These are phyloP conservation scores for Camptogramma bilineatum DNA, from an alignment of 2,888 invertebrate species.

Conservation along the genomic window DNA sequence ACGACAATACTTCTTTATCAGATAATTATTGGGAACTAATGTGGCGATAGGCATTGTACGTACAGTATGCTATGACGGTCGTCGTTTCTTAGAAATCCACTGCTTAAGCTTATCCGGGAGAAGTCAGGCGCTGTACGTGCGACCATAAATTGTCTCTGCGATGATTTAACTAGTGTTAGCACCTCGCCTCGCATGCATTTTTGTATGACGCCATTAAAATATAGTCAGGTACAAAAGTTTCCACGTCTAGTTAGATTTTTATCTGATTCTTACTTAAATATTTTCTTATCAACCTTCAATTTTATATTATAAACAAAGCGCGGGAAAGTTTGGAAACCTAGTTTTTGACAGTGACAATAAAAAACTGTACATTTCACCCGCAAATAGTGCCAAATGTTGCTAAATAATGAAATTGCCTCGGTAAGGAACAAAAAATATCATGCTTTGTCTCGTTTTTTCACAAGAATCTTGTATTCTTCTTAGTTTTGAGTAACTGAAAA, in stretches of 20 bases:
- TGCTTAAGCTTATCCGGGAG: slow-evolving; percentile 44
- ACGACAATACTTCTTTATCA: too few species aligned
- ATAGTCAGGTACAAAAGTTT: slow-evolving; percentile 50
- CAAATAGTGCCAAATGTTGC: too few species aligned
- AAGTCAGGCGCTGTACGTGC: slow-evolving; percentile 47
- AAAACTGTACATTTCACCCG: not conserved
- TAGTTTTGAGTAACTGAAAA: too few species aligned
- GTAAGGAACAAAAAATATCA: too few species aligned
- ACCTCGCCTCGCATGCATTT: slow-evolving; percentile 55
- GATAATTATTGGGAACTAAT: too few species aligned
- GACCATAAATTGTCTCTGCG: slow-evolving; percentile 55
- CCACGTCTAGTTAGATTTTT: not conserved
- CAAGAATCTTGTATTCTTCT: too few species aligned
- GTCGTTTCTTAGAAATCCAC: not conserved
- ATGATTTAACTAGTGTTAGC: slow-evolving; percentile 64
- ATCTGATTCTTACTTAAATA: not conserved
- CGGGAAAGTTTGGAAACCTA: not conserved
- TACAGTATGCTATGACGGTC: not conserved
- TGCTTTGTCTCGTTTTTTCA: too few species aligned
- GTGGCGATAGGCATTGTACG: not conserved
- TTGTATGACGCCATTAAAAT: slow-evolving; percentile 53
- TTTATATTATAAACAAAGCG: not conserved
- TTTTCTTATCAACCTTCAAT: not conserved
- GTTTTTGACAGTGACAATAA: not conserved
- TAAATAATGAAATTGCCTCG: too few species aligned